A percentile compares a stretch with the other conserved stretches of the same genome.
These are phyloP conservation scores for Caenorhabditis latens DNA, from an alignment of 1,140 invertebrate genomes.

Conservation along the genomic window DNA sequence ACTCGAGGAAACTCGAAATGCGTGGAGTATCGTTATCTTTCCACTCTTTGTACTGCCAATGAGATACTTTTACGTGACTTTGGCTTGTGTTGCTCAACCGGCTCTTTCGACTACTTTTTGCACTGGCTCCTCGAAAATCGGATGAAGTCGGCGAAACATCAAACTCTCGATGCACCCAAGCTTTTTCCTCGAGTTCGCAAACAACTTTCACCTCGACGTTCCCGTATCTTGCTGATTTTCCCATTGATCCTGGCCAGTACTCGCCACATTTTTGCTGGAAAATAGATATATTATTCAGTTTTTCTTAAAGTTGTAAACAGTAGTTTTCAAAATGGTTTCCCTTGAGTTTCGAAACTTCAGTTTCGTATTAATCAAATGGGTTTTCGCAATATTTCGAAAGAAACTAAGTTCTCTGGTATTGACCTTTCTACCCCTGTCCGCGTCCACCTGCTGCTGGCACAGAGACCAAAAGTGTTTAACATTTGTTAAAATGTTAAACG, in stretches of 20 bases:
- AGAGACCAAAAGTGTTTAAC: slow-evolving; percentile 1
- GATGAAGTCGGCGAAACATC: slow-evolving; percentile 34
- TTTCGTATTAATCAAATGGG: too few relatives aligned
- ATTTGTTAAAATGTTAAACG: slow-evolving; percentile 10
- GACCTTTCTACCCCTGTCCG: background rate
- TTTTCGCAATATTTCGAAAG: background rate
- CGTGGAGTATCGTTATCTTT: slow-evolving; percentile 35
- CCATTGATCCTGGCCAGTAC: slow-evolving; percentile 31
- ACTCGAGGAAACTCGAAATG: slow-evolving; percentile 27
- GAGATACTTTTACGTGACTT: slow-evolving; percentile 39
- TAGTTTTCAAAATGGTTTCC: background rate
- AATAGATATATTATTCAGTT: background rate
- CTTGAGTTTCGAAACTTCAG: background rate
- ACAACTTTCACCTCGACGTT: slow-evolving; percentile 30
- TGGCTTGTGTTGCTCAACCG: background rate
- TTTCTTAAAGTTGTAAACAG: background rate
- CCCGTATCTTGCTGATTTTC: slow-evolving; percentile 12
- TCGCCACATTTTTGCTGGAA: slow-evolving; percentile 52
- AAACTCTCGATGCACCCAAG: slow-evolving; percentile 42
- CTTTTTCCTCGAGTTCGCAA: slow-evolving; percentile 37
- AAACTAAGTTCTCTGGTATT: background rate
- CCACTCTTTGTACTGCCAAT: slow-evolving; percentile 51
- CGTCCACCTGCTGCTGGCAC: too few relatives aligned
- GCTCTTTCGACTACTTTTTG: slow-evolving; percentile 30
- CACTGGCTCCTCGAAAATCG: background rate